These are phyloP conservation scores for Dicrurus megarhynchus DNA, from an alignment of 2,113 vertebrate genomes.

Conservation along the genomic window DNA sequence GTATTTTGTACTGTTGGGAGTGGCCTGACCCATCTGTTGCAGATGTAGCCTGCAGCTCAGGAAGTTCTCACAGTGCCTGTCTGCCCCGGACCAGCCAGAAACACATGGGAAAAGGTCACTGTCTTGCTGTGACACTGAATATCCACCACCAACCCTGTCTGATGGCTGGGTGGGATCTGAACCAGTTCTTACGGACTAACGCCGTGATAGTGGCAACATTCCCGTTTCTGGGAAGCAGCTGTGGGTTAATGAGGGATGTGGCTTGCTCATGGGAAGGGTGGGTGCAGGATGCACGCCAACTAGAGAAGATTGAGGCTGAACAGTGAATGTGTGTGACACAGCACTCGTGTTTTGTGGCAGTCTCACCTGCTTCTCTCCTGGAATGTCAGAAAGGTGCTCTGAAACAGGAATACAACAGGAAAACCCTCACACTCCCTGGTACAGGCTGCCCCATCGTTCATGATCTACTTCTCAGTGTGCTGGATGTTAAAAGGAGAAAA, in stretches of 20 bases:
- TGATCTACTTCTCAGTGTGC: neutral
- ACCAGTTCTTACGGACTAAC: neutral
- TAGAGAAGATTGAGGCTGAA: neutral
- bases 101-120: neutral
- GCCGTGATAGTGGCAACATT: rapidly evolving
- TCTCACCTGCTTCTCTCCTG: neutral
- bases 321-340: rapidly evolving
- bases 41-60: neutral
- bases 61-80: neutral
- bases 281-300: neutral
- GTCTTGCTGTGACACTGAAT: neutral
- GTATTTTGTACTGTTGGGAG: neutral
- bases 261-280: neutral
- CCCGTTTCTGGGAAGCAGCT: neutral
- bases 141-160: neutral
- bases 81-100: neutral
- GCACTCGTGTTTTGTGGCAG: neutral
- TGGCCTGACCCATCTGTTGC: neutral
- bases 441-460: neutral
- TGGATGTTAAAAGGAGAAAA: neutral
- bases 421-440: neutral
- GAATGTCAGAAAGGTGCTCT: neutral
- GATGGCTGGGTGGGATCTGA: neutral
- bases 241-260: neutral
- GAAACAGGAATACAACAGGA: neutral